These are phyloP conservation scores for Parelbella ahira DNA, from an alignment of 2,888 invertebrate species.

Conservation along the genomic window DNA sequence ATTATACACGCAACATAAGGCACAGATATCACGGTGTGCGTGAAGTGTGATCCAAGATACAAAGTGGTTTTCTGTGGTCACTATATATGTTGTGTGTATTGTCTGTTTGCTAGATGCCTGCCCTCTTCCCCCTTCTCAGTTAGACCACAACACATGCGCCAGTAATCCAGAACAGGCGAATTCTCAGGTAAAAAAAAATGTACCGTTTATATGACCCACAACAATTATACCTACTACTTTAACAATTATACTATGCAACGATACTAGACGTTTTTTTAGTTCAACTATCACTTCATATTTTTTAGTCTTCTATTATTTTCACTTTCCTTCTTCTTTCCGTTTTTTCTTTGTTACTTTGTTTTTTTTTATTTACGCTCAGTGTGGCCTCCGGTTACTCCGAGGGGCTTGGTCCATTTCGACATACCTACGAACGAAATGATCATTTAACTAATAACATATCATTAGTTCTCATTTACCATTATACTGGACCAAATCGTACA, in stretches of 20 bases:
- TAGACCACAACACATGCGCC: slow-evolving; percentile 92
- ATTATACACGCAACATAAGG: slow-evolving; percentile 64
- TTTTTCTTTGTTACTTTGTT: slow-evolving; percentile 53
- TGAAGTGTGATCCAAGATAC: slow-evolving; percentile 80
- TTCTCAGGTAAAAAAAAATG: slow-evolving; percentile 83
- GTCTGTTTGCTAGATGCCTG: slow-evolving; percentile 97
- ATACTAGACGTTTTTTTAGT: slow-evolving; percentile 72
- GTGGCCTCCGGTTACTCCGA: slow-evolving; percentile 46
- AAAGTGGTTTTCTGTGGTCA: slow-evolving; percentile 79
- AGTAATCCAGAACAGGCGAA: slow-evolving; percentile 86
- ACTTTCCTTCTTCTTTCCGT: slow-evolving; percentile 54
- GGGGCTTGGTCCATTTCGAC: slow-evolving; percentile 44
- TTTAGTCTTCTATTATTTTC: slow-evolving; percentile 64
- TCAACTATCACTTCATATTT: slow-evolving; percentile 73
- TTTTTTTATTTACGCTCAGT: slow-evolving; percentile 68
- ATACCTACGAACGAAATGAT: slow-evolving; percentile 36
- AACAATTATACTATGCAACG: slow-evolving; percentile 76
- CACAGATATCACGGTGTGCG: slow-evolving; percentile 62
- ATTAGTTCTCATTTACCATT: slow-evolving; percentile 64
- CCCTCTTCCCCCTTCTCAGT: slow-evolving; percentile 92
- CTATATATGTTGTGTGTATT: slow-evolving; percentile 88
- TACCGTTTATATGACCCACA: slow-evolving; percentile 77
- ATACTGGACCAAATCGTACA: slow-evolving; percentile 68
- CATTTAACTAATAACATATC: slow-evolving; percentile 53
- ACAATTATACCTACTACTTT: slow-evolving; percentile 69